These are phyloP conservation scores for Poecilobothrus nobilitatus DNA, from an alignment of 2,888 invertebrate species.

Conservation along the genomic window DNA sequence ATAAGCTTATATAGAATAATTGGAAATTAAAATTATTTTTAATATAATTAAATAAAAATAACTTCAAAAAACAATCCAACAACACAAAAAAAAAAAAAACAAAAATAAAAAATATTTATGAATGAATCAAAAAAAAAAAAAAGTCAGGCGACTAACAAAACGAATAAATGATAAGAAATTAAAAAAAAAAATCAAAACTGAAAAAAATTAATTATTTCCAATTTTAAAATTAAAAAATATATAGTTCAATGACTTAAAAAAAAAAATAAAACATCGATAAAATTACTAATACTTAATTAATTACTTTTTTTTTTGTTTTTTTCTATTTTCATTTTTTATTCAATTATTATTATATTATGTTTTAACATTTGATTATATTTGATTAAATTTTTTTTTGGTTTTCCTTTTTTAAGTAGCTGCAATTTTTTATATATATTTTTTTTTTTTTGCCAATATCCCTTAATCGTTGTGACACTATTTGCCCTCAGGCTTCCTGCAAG, in stretches of 20 bases:
- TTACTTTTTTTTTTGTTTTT: neutral
- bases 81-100: neutral
- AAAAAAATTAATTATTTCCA: no score
- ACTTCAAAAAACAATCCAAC: no score
- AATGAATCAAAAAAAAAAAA: neutral
- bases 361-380: neutral
- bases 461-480: neutral
- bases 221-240: neutral
- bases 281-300: neutral
- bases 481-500: constrained; percentile 8
- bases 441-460: neutral
- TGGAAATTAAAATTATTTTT: neutral
- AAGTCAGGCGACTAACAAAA: neutral
- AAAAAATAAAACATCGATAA: neutral
- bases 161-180: neutral
- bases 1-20: neutral
- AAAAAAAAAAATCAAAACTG: no score
- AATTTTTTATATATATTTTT: no score
- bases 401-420: neutral
- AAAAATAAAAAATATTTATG: neutral
- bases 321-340: neutral
- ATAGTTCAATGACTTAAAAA: constrained; percentile 6
- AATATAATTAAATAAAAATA: neutral
- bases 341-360: neutral
- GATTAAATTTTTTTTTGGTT: no score